Conservation (phyloP, 2,113 vertebrate genomes). For the Lanius collurio region DNA sequence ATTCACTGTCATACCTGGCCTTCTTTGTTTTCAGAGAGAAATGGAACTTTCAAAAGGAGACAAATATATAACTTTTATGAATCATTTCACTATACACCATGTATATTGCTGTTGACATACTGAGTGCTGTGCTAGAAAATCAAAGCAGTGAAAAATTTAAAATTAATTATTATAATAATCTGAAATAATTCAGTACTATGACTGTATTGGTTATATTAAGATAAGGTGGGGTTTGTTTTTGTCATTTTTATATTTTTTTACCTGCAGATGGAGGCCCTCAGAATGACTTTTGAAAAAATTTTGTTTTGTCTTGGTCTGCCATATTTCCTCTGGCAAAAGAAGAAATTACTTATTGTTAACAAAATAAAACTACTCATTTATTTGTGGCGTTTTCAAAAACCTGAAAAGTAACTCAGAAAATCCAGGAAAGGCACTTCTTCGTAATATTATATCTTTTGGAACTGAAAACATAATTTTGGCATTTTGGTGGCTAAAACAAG, state of each 20-base stretch:
- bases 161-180: neutral
- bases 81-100: rapidly evolving
- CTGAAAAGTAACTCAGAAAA: neutral
- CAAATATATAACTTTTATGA: neutral
- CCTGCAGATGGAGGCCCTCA: neutral
- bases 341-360: neutral
- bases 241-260: neutral
- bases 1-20: neutral
- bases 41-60: neutral
- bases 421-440: neutral
- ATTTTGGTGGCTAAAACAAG: neutral
- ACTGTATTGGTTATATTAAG: neutral
- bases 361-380: neutral
- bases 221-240: neutral
- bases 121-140: neutral
- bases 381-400: neutral
- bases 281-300: neutral
- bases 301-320: neutral
- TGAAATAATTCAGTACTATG: neutral
- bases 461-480: neutral
- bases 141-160: neutral
- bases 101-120: neutral
- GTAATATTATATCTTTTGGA: neutral
- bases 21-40: neutral
- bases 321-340: neutral